Evolutionary conservation across 2,113 vertebrate species (phyloP).

Genomic region (Mobula hypostoma): DNA sequence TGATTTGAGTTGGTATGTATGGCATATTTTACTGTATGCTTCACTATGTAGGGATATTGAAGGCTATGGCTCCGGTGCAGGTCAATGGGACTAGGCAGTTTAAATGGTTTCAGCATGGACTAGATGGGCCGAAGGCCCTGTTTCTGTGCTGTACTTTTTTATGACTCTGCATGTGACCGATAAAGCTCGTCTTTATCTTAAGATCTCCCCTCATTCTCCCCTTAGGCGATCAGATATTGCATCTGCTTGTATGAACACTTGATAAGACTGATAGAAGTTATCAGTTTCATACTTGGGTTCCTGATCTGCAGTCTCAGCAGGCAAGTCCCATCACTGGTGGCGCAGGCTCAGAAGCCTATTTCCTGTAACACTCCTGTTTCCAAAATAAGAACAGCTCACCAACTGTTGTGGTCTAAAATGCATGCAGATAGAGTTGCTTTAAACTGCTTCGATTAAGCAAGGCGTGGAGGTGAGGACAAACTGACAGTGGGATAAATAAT

Average conservation of each 20-base stretch:
- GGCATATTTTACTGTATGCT: no score
- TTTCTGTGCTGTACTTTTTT: no score
- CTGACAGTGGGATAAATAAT: neutral
- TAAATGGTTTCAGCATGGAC: no score
- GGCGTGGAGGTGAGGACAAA: neutral
- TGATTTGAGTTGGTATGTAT: no score
- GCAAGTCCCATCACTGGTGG: no score
- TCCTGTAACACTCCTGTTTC: neutral
- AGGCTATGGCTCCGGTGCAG: no score
- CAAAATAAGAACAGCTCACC: neutral
- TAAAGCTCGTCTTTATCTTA: no score
- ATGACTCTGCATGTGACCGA: no score
- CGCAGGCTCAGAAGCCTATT: neutral
- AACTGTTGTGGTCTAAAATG: neutral
- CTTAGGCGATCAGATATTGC: neutral
- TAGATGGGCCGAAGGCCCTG: no score
- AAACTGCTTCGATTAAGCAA: slow-evolving; percentile 26
- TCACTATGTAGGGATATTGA: no score
- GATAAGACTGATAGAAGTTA: neutral
- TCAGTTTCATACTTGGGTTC: neutral
- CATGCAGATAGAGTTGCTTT: neutral
- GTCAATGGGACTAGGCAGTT: no score
- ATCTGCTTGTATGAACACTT: neutral
- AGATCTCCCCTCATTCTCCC: no score
- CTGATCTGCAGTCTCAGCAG: neutral